These are phyloP conservation scores for Pampus argenteus DNA, from an alignment of 2,797 vertebrate genomes.

Conservation along the genomic window DNA sequence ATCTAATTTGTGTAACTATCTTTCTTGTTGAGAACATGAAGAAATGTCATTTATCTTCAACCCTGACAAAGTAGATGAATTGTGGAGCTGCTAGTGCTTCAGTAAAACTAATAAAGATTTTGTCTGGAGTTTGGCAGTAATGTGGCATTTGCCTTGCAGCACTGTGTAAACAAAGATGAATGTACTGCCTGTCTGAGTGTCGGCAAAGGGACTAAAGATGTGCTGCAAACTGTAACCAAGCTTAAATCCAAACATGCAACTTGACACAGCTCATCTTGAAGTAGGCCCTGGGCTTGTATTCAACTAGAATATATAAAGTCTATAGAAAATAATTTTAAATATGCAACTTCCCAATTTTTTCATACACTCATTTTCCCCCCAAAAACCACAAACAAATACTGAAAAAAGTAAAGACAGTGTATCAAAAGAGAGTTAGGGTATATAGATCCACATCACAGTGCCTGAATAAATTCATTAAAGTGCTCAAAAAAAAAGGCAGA, in stretches of 20 bases:
- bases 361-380: not conserved
- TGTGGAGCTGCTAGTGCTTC: no score
- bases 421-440: not conserved
- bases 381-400: not conserved
- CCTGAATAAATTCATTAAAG: constrained; percentile 53
- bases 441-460: constrained; percentile 42
- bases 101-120: no score
- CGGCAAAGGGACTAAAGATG: no score
- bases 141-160: no score
- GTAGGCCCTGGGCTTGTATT: constrained; percentile 12
- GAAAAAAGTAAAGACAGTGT: not conserved
- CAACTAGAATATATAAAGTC: not conserved
- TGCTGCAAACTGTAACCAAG: no score
- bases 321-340: not conserved
- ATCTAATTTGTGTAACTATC: constrained; percentile 10
- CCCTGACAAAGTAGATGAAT: not conserved
- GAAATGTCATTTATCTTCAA: not conserved
- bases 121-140: no score
- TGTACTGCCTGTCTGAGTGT: no score
- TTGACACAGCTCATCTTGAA: no score
- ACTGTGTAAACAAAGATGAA: no score
- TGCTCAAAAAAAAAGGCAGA: constrained; percentile 38
- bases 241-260: no score
- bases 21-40: constrained; percentile 6
- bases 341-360: not conserved